Evolutionary conservation across 1,140 invertebrate genomes (phyloP).

Genomic region (Vanessa atalanta): DNA sequence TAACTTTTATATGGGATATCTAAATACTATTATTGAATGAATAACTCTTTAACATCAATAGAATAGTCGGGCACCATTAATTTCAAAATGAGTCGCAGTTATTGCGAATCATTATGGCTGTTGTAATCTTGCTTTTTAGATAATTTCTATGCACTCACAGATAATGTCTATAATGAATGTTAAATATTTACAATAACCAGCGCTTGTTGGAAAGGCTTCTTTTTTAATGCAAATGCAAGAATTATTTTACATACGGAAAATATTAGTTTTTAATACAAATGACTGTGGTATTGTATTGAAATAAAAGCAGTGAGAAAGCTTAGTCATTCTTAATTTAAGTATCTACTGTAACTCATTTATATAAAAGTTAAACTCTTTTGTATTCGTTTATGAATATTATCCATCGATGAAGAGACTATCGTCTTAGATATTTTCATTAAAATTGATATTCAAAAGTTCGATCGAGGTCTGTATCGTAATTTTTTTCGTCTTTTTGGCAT

Average conservation of each 20-base stretch:
- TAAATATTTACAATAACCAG: not conserved
- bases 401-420: too few relatives aligned
- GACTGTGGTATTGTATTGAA: too few relatives aligned
- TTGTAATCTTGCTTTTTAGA: constrained; percentile 14
- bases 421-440: too few relatives aligned
- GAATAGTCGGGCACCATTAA: not conserved
- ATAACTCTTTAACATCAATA: constrained; percentile 4
- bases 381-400: too few relatives aligned
- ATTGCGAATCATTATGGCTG: constrained; percentile 3
- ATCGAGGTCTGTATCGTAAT: too few relatives aligned
- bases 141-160: constrained; percentile 2
- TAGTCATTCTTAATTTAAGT: too few relatives aligned
- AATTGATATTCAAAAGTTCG: too few relatives aligned
- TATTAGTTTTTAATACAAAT: too few relatives aligned
- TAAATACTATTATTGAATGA: not conserved
- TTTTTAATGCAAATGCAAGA: not conserved
- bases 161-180: constrained; percentile 1
- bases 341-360: too few relatives aligned
- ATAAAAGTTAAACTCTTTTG: too few relatives aligned
- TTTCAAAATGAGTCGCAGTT: constrained; percentile 5
- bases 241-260: not conserved
- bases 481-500: too few relatives aligned
- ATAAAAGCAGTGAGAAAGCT: too few relatives aligned
- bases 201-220: not conserved
- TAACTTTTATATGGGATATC: constrained; percentile 1